Conservation (phyloP, 2,888 invertebrate species). For the Erebia aethiops region DNA sequence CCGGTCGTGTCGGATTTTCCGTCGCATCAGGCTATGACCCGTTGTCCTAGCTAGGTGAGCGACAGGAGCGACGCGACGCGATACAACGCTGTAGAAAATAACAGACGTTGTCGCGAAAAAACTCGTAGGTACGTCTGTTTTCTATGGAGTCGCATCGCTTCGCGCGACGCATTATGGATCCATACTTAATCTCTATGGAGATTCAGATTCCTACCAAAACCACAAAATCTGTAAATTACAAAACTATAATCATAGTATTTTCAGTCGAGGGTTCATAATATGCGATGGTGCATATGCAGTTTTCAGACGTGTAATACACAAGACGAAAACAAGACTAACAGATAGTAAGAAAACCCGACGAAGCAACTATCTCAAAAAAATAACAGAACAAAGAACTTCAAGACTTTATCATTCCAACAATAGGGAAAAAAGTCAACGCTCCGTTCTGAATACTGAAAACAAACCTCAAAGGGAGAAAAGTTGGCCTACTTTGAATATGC, state of each 20-base stretch:
- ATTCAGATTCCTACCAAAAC: too few relatives aligned
- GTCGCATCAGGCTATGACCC: too few relatives aligned
- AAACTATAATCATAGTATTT: not conserved
- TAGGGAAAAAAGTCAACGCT: constrained; percentile 31
- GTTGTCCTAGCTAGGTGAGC: too few relatives aligned
- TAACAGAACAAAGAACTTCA: constrained; percentile 20
- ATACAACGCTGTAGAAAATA: too few relatives aligned
- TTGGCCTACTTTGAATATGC: constrained; percentile 47
- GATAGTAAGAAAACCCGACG: constrained; percentile 3
- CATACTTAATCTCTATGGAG: too few relatives aligned
- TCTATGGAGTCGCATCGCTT: too few relatives aligned
- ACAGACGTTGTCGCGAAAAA: too few relatives aligned
- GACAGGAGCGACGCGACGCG: too few relatives aligned
- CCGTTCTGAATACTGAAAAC: constrained; percentile 31
- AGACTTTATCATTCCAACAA: constrained; percentile 31
- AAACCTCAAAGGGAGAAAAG: constrained; percentile 39
- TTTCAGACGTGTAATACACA: too few relatives aligned
- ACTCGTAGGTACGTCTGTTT: too few relatives aligned
- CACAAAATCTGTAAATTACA: not conserved
- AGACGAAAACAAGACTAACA: not conserved
- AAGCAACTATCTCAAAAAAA: constrained; percentile 15
- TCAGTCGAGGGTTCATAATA: not conserved
- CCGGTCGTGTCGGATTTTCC: too few relatives aligned
- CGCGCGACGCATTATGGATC: too few relatives aligned
- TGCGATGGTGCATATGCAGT: not conserved